Conservation (phyloP, 2,113 vertebrate species). For the Alces alces region DNA sequence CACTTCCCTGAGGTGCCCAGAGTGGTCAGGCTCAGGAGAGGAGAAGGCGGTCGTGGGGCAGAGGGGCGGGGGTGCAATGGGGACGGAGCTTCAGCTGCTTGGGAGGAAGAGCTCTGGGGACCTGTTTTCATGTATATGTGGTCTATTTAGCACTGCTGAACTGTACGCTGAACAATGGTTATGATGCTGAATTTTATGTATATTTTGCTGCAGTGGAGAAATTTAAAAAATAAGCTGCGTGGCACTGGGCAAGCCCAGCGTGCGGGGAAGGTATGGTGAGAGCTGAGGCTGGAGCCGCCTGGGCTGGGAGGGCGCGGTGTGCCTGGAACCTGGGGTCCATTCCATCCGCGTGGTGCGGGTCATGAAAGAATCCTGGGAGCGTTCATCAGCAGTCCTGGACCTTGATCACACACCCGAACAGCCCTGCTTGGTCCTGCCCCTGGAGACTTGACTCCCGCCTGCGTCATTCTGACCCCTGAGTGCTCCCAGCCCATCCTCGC, state of each 20-base stretch:
- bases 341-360: accelerated
- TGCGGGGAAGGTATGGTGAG: not conserved
- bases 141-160: no score
- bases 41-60: not conserved
- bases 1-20: not conserved
- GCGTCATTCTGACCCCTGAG: not conserved
- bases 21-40: not conserved
- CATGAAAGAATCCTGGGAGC: not conserved
- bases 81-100: not conserved
- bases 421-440: not conserved
- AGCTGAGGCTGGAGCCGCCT: not conserved
- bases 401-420: not conserved
- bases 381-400: not conserved
- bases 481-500: not conserved
- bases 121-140: not conserved
- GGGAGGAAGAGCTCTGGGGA: not conserved
- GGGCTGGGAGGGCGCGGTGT: accelerated
- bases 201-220: not conserved
- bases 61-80: no score
- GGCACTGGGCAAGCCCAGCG: not conserved
- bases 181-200: not conserved
- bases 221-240: not conserved
- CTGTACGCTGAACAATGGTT: no score
- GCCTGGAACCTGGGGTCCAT: not conserved
- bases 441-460: not conserved